Conservation (phyloP, 2,888 invertebrate genomes). For the Tuta absoluta region DNA sequence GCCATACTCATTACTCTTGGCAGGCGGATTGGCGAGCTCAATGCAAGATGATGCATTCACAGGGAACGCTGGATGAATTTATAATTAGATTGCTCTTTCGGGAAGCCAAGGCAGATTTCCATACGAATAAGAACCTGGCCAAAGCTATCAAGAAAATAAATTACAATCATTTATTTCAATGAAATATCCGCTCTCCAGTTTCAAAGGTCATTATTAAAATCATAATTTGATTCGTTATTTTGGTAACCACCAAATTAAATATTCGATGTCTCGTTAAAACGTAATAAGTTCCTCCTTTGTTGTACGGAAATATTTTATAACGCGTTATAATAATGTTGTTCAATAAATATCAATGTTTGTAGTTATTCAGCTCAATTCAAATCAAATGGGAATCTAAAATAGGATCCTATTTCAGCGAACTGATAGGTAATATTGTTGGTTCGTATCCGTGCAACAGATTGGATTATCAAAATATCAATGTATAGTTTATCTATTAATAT, state of each 20-base stretch:
- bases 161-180: neutral
- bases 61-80: too few relatives aligned
- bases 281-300: neutral
- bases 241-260: neutral
- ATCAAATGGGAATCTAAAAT: too few relatives aligned
- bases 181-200: neutral
- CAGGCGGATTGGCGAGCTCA: too few relatives aligned
- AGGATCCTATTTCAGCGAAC: too few relatives aligned
- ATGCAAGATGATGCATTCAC: too few relatives aligned
- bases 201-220: constrained; percentile 2
- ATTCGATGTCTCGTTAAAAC: neutral
- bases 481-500: too few relatives aligned
- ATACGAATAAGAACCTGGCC: neutral
- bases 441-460: too few relatives aligned
- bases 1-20: too few relatives aligned
- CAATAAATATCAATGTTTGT: neutral
- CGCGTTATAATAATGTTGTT: neutral
- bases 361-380: neutral
- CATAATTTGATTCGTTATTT: constrained; percentile 5
- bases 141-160: neutral
- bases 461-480: too few relatives aligned
- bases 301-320: neutral
- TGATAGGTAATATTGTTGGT: too few relatives aligned
- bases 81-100: too few relatives aligned
- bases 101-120: too few relatives aligned